phyloP scores from a whole-genome alignment of 2,888 invertebrate species.

The Cabera pusaria region DNA sequence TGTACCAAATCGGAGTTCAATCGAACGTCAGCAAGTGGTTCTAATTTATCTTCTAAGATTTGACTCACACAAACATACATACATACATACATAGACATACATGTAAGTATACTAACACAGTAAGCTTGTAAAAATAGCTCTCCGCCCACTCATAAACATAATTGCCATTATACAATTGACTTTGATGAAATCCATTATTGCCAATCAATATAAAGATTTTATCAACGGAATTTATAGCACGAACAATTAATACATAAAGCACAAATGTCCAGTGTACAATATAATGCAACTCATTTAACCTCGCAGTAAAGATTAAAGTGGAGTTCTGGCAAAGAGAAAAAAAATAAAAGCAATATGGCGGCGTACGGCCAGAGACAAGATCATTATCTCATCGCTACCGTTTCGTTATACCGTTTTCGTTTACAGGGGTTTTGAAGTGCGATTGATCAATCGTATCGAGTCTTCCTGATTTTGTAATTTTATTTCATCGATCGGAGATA shows the following conservation, averaged over 20 bases:
- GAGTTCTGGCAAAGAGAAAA: slow-evolving; percentile 34
- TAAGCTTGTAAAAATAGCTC: slow-evolving; percentile 19
- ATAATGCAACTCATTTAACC: slow-evolving; percentile 36
- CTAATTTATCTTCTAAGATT: no score
- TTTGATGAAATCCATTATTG: slow-evolving; percentile 27
- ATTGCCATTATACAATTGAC: slow-evolving; percentile 25
- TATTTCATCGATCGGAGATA: slow-evolving; percentile 10
- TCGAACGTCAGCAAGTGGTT: no score
- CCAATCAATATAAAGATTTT: slow-evolving; percentile 45
- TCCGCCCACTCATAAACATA: slow-evolving; percentile 19
- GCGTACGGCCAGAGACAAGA: slow-evolving; percentile 41
- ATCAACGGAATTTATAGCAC: slow-evolving; percentile 39
- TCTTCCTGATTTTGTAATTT: slow-evolving; percentile 19
- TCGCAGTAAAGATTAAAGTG: slow-evolving; percentile 22
- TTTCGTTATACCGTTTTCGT: no score
- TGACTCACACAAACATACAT: no score
- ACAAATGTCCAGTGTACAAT: slow-evolving; percentile 28
- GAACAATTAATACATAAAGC: slow-evolving; percentile 23
- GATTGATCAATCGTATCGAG: slow-evolving; percentile 35
- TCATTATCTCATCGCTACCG: slow-evolving; percentile 59
- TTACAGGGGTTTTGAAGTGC: no score
- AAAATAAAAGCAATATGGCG: slow-evolving; percentile 38
- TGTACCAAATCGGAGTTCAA: no score
- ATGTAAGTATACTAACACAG: no score
- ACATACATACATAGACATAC: no score